Conservation (phyloP, 2,797 vertebrate genomes). For the Danio albolineatus region DNA sequence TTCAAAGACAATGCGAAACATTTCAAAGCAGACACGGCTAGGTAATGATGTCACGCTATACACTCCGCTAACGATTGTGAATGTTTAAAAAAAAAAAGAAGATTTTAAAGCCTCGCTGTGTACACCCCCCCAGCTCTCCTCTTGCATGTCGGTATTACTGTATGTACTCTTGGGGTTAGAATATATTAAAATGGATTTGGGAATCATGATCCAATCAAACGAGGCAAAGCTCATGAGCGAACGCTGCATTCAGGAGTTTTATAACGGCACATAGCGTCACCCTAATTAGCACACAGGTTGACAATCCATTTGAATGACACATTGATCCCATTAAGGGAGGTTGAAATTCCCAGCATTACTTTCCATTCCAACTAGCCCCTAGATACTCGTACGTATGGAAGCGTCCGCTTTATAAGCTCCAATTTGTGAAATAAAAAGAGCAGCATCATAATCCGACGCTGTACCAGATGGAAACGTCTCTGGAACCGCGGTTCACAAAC, state of each 20-base stretch:
- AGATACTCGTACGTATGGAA: background rate
- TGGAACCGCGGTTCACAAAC: background rate
- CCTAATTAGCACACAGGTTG: conserved; percentile 36
- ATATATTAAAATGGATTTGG: conserved; percentile 25
- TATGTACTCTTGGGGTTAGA: conserved; percentile 15
- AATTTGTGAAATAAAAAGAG: conserved; percentile 7
- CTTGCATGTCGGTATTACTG: conserved; percentile 10
- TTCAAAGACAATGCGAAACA: background rate
- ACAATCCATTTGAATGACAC: conserved; percentile 20
- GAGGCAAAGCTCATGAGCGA: conserved; percentile 24
- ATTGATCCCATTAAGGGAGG: conserved; percentile 28
- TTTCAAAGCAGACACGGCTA: conserved; percentile 10
- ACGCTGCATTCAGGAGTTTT: conserved; percentile 15
- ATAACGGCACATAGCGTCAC: conserved; percentile 24
- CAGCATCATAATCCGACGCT: background rate
- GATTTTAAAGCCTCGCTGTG: background rate
- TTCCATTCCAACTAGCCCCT: conserved; percentile 3
- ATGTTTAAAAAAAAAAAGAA: background rate
- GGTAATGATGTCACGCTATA: conserved; percentile 1
- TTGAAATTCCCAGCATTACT: conserved; percentile 21
- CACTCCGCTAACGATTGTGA: background rate
- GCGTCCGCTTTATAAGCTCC: background rate
- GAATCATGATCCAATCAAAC: conserved; percentile 35
- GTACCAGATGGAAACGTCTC: conserved; percentile 2
- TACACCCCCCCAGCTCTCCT: background rate